Evolutionary conservation across 2,113 vertebrate species (phyloP).

Genomic region (Heterotis niloticus): DNA sequence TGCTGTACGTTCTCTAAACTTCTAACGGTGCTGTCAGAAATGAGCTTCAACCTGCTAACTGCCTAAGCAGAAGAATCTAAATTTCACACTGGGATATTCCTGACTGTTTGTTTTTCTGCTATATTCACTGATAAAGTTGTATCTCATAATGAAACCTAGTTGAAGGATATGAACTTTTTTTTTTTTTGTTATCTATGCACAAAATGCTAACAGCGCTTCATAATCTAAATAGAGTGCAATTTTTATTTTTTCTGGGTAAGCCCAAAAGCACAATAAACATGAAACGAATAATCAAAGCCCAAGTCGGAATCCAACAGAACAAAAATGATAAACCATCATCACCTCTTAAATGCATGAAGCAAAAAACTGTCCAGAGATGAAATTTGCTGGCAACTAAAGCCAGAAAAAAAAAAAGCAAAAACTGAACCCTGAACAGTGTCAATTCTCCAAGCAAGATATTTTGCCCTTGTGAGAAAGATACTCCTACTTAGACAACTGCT

Average conservation of each 20-base stretch:
- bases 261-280: not conserved
- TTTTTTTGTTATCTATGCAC: not conserved
- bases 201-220: not conserved
- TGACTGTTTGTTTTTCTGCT: not conserved
- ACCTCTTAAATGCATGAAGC: not conserved
- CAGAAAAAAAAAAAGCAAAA: not conserved
- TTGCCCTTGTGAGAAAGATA: too few species aligned
- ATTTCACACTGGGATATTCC: not conserved
- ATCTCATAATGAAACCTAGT: not conserved
- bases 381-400: not conserved
- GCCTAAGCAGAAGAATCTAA: not conserved
- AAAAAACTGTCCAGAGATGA: not conserved
- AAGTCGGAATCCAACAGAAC: not conserved
- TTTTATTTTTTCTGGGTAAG: not conserved
- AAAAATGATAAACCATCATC: not conserved
- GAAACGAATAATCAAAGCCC: not conserved
- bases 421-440: too few species aligned
- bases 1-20: not conserved
- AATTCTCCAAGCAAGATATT: too few species aligned
- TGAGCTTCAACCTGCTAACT: too few species aligned
- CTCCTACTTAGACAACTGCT: too few species aligned
- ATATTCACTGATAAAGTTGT: not conserved
- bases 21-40: not conserved
- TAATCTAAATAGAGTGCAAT: not conserved
- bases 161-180: not conserved